Conservation (phyloP, 2,888 invertebrate species). For the Campoplex capitator region DNA sequence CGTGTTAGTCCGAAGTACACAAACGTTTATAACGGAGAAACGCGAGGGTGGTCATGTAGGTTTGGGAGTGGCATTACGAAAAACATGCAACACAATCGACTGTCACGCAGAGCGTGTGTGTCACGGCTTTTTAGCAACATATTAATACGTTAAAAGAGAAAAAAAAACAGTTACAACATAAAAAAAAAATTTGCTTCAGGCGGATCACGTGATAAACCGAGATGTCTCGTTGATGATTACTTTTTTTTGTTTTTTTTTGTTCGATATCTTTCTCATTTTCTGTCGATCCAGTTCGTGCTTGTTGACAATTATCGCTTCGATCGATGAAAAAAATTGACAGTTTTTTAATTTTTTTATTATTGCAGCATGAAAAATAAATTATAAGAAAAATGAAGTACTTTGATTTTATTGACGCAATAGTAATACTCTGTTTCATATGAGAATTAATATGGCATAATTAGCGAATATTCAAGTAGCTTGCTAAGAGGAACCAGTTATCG, state of each 20-base stretch:
- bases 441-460: neutral
- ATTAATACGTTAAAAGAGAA: conserved; percentile 21
- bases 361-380: no score
- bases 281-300: neutral
- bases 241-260: neutral
- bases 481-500: conserved; percentile 14
- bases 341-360: no score
- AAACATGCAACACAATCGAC: conserved; percentile 70
- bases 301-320: neutral
- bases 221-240: conserved; percentile 22
- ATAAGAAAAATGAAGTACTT: no score
- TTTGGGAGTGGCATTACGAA: conserved; percentile 56
- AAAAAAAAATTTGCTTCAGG: neutral
- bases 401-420: neutral
- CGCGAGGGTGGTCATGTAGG: conserved; percentile 11
- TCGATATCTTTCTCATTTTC: neutral
- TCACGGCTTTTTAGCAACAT: conserved; percentile 31
- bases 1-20: neutral
- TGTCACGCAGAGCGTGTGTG: conserved; percentile 70
- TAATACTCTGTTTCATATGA: neutral
- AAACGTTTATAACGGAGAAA: conserved; percentile 27
- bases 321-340: neutral
- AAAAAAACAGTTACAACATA: neutral
- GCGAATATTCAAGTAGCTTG: neutral
- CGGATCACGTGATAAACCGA: conserved; percentile 9